These are phyloP conservation scores for Trichoplusia ni DNA, from an alignment of 1,140 invertebrate species.

Conservation along the genomic window DNA sequence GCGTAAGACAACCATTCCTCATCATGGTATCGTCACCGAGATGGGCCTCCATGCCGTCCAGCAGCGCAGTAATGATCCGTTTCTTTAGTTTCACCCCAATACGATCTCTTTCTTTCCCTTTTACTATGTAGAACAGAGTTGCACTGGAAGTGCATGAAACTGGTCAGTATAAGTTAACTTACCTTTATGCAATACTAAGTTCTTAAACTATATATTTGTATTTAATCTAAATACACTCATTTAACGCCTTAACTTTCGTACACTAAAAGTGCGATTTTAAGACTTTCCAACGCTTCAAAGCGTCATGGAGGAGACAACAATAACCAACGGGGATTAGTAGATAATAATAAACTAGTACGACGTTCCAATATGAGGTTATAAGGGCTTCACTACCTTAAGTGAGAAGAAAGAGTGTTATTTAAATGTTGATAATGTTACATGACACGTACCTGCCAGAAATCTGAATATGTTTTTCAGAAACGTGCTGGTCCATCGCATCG, in stretches of 20 bases:
- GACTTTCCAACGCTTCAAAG: no score
- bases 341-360: no score
- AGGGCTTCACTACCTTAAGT: no score
- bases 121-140: constrained; percentile 96
- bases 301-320: no score
- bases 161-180: not conserved
- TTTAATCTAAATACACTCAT: no score
- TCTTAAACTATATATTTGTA: no score
- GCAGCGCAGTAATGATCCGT: constrained; percentile 89
- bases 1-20: constrained; percentile 95
- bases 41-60: constrained; percentile 94
- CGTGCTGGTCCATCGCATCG: constrained; percentile 92
- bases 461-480: constrained; percentile 93
- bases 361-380: no score
- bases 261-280: no score
- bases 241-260: no score
- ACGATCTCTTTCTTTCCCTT: constrained; percentile 88
- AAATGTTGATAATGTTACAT: no score
- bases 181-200: not conserved
- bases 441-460: constrained; percentile 93
- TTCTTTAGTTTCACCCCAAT: constrained; percentile 87
- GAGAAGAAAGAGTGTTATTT: no score
- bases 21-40: constrained; percentile 95
- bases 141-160: constrained; percentile 85
- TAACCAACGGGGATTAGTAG: no score